phyloP scores from a whole-genome alignment of 2,888 invertebrate species.

The Leucania comma region DNA sequence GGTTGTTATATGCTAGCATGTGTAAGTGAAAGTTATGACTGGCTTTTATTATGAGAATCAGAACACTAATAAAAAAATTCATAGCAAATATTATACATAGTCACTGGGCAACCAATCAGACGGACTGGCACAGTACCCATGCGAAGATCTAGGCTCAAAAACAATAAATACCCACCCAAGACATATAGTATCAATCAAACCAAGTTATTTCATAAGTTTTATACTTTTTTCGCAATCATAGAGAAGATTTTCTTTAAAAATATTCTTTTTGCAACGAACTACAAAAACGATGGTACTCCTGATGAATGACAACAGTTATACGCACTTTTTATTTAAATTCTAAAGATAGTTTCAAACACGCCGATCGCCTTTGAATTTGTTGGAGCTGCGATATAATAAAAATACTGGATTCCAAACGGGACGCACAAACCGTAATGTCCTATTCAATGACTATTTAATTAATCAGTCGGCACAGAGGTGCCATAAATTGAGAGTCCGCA shows the following conservation, averaged over 20 bases:
- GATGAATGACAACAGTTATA: constrained; percentile 41
- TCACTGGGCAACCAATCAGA: not conserved
- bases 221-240: constrained; percentile 12
- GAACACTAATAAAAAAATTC: not conserved
- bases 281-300: constrained; percentile 17
- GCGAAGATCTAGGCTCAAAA: not conserved
- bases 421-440: constrained; percentile 70
- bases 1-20: not conserved
- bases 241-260: not conserved
- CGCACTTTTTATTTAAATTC: constrained; percentile 57
- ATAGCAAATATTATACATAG: not conserved
- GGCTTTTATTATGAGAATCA: not conserved
- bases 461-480: constrained; percentile 76
- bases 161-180: not conserved
- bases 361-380: constrained; percentile 60
- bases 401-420: constrained; percentile 66
- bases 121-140: no score
- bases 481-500: constrained; percentile 82
- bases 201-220: not conserved
- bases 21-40: not conserved
- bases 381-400: constrained; percentile 63
- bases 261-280: constrained; percentile 1
- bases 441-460: constrained; percentile 84
- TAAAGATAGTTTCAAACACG: constrained; percentile 52
- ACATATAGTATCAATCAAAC: not conserved